Evolutionary conservation across 2,888 invertebrate genomes (phyloP).

Genomic region (Leptinotarsa rubiginosa): DNA sequence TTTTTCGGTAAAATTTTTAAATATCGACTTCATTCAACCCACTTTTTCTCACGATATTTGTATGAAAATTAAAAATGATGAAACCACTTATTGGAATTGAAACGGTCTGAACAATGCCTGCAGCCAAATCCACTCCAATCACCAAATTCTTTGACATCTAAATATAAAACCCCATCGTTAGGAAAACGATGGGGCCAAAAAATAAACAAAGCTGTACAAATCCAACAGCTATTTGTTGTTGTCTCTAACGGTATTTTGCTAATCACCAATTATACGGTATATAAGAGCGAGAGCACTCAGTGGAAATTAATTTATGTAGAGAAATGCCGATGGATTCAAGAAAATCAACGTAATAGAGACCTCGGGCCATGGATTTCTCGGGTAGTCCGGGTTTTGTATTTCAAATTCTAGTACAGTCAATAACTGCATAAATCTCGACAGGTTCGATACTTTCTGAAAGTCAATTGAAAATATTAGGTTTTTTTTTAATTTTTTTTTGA

Average conservation of each 20-base stretch:
- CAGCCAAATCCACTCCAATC: too few relatives aligned
- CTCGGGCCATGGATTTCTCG: slow-evolving; percentile 11
- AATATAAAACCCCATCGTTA: background rate
- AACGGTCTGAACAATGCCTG: too few relatives aligned
- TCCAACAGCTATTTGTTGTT: slow-evolving; percentile 7
- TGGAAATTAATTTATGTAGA: slow-evolving; percentile 12
- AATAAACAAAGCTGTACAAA: background rate
- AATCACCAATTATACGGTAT: slow-evolving; percentile 16
- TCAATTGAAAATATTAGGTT: too few relatives aligned
- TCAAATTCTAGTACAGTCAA: slow-evolving; percentile 12
- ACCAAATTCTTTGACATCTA: background rate
- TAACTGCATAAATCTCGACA: too few relatives aligned
- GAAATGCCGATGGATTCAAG: slow-evolving; percentile 14
- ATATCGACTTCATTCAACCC: too few relatives aligned
- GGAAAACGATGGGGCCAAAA: background rate
- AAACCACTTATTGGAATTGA: too few relatives aligned
- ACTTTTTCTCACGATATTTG: too few relatives aligned
- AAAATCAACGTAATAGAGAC: slow-evolving; percentile 16
- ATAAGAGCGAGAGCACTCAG: slow-evolving; percentile 1
- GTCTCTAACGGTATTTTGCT: background rate
- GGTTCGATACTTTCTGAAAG: too few relatives aligned
- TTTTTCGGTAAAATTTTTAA: too few relatives aligned
- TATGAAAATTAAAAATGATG: too few relatives aligned
- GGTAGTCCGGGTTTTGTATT: slow-evolving; percentile 4
- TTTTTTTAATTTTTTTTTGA: too few relatives aligned